Evolutionary conservation across 1,140 invertebrate species (phyloP).

Genomic region (Mycetomoellerius zeteki): DNA sequence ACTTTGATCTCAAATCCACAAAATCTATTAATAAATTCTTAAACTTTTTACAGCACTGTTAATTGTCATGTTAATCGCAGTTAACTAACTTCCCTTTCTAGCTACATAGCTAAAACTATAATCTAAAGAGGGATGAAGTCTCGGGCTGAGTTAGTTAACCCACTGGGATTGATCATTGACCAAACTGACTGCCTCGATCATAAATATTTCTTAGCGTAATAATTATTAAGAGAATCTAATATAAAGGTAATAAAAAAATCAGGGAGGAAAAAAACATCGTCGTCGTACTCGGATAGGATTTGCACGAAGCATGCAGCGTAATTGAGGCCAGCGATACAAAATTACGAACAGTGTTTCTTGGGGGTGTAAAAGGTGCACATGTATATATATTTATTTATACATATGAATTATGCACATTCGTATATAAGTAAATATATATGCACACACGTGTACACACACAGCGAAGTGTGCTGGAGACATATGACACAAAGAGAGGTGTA

Average conservation of each 20-base stretch:
- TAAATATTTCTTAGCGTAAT: neutral
- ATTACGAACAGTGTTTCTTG: conserved; percentile 70
- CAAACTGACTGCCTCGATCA: neutral
- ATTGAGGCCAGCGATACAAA: conserved; percentile 82
- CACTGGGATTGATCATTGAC: neutral
- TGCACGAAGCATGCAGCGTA: conserved; percentile 83
- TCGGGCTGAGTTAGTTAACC: conserved; percentile 34
- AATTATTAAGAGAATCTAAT: neutral
- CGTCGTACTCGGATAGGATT: conserved; percentile 83
- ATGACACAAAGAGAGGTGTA: conserved; percentile 11
- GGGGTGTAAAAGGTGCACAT: conserved; percentile 65
- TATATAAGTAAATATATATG: conserved; percentile 45
- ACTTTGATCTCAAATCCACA: neutral
- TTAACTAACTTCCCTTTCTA: conserved; percentile 47
- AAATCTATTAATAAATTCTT: neutral
- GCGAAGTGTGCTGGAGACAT: conserved; percentile 50
- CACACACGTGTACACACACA: conserved; percentile 36
- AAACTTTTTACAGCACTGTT: neutral
- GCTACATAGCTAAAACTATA: conserved; percentile 23
- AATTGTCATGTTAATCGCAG: neutral
- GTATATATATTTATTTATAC: conserved; percentile 45
- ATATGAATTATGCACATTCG: conserved; percentile 7
- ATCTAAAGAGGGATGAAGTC: conserved; percentile 15
- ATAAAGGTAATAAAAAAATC: neutral
- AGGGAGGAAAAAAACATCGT: conserved; percentile 55